Conservation (phyloP, 2,113 vertebrate genomes). For the Lagopus muta region DNA sequence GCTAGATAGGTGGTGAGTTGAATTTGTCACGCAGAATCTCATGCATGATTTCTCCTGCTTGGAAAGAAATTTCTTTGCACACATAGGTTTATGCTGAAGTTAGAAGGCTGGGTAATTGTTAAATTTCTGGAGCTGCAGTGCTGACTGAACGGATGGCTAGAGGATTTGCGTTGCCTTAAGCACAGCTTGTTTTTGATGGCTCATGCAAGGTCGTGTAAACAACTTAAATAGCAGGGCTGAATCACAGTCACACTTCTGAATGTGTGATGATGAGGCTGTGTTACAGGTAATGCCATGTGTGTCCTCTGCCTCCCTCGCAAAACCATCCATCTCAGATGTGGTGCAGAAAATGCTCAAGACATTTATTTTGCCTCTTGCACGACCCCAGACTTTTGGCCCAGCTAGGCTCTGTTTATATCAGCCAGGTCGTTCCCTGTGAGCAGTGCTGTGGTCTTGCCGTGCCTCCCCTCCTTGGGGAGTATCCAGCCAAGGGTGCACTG, state of each 20-base stretch:
- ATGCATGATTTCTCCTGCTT: not conserved
- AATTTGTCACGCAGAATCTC: not conserved
- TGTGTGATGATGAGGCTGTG: not conserved
- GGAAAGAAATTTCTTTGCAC: conserved; percentile 13
- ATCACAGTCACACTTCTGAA: not conserved
- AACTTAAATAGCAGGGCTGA: conserved; percentile 23
- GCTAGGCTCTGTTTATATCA: not conserved
- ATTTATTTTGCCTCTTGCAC: not conserved
- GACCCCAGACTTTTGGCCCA: not conserved
- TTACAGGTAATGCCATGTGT: not conserved
- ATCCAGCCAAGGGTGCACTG: not conserved
- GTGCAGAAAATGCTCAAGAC: not conserved
- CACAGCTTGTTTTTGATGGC: conserved; percentile 17
- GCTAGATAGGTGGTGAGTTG: not conserved
- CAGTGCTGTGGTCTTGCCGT: rapidly evolving
- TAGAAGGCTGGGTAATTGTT: conserved; percentile 17
- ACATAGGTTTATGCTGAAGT: not conserved
- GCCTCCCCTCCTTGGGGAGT: rapidly evolving
- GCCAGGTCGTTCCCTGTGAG: not conserved
- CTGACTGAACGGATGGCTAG: conserved; percentile 2
- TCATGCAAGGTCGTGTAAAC: conserved; percentile 37
- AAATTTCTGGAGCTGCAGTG: not conserved
- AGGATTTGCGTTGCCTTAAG: conserved; percentile 19
- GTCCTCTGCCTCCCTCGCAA: not conserved
- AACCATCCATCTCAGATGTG: not conserved